These are phyloP conservation scores for Colletes collaris DNA, from an alignment of 2,888 invertebrate species.

Conservation along the genomic window DNA sequence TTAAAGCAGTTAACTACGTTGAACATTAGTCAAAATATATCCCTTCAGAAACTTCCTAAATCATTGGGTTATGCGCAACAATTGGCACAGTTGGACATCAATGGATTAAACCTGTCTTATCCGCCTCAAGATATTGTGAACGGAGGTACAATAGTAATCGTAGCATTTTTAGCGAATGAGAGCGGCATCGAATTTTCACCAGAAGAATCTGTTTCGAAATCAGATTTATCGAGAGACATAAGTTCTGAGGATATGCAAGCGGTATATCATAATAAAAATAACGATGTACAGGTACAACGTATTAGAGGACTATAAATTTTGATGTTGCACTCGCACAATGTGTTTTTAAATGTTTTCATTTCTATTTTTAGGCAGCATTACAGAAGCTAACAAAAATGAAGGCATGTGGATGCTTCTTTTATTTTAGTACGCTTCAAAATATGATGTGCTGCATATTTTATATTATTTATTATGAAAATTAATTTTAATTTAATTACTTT, in stretches of 20 bases:
- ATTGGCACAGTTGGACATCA: conserved; percentile 86
- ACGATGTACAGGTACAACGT: conserved; percentile 78
- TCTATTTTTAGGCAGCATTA: conserved; percentile 86
- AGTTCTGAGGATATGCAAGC: conserved; percentile 65
- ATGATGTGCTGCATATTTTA: conserved; percentile 41
- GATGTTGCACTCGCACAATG: conserved; percentile 46
- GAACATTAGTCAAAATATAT: conserved; percentile 86
- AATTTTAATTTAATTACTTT: conserved; percentile 19
- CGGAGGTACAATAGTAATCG: conserved; percentile 86
- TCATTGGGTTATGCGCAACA: conserved; percentile 87
- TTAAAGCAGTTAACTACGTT: conserved; percentile 86
- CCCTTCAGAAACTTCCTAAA: conserved; percentile 86
- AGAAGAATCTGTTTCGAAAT: conserved; percentile 80
- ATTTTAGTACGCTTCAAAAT: conserved; percentile 70
- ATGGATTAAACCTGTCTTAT: conserved; percentile 86
- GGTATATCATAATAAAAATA: conserved; percentile 73
- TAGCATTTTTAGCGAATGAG: conserved; percentile 79
- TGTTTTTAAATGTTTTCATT: conserved; percentile 69
- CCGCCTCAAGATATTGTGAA: conserved; percentile 87
- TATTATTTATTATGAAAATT: conserved; percentile 64
- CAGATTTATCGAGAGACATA: conserved; percentile 73
- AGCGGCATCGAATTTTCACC: conserved; percentile 84
- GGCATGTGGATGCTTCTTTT: conserved; percentile 85
- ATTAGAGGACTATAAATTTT: conserved; percentile 16
- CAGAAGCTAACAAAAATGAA: conserved; percentile 86